phyloP scores from a whole-genome alignment of 23 tunicate genomes.

The Phallusia fumigata region DNA sequence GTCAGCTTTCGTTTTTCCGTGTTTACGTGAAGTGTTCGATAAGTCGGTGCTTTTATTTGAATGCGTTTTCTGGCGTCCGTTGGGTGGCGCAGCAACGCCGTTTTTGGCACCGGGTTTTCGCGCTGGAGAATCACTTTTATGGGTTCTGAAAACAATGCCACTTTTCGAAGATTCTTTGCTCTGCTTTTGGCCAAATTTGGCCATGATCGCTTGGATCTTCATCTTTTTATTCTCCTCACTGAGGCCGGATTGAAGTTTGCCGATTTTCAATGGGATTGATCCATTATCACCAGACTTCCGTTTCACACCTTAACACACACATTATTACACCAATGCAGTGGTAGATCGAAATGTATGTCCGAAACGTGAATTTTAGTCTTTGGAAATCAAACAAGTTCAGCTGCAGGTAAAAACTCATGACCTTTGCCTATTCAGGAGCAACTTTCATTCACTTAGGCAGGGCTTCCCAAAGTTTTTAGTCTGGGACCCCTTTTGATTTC shows the following conservation, averaged over 20 bases:
- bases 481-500: too few species aligned
- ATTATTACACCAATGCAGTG: too few species aligned
- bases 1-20: neutral
- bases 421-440: too few species aligned
- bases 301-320: slow-evolving; percentile 25
- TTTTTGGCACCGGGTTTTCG: neutral
- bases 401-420: too few species aligned
- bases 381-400: too few species aligned
- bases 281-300: slow-evolving; percentile 16
- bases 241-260: slow-evolving; percentile 54
- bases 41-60: neutral
- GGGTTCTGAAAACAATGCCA: neutral
- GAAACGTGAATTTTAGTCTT: too few species aligned
- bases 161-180: neutral
- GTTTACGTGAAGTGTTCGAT: neutral
- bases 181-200: slow-evolving; percentile 23
- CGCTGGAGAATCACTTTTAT: neutral
- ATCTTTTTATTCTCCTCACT: slow-evolving; percentile 64
- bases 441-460: too few species aligned
- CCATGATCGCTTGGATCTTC: slow-evolving; percentile 70
- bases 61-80: neutral
- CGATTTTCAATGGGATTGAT: slow-evolving; percentile 49
- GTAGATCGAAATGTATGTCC: too few species aligned
- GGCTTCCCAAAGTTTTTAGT: too few species aligned
- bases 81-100: neutral